Evolutionary conservation across 2,888 invertebrate species (phyloP), one percentile per base, ranked within the genome.

Genomic region (Philopedon plagiatum): DNA sequence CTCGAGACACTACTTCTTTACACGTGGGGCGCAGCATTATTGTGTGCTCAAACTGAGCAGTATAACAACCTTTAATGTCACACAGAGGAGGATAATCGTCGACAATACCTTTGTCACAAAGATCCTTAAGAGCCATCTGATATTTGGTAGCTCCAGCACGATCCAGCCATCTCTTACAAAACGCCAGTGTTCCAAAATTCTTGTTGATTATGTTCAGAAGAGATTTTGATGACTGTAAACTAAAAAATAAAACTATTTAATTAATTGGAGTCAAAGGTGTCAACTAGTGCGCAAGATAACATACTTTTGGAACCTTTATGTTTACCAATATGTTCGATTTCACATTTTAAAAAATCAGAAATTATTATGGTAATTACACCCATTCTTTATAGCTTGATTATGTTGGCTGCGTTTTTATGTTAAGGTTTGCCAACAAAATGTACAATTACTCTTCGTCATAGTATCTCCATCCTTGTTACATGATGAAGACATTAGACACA

Each of bases 41-140:
- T 3, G 99, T 99, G 86, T 99, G 99, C 85, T 99, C 99, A 84
- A 95, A 99, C 87, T 99, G 99, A 49, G 99, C 99, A 0, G 99
- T 99, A 87, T 98, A 99, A 85, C 95, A 97, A 68, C 99, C 99
- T 85, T 95, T 96, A 76, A 94, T 90, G 87, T 99, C 99, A 83
- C 98, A 99, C 63, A 99, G 90, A 7, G 99, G 99, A 18, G 99
- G 99, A 87, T 99, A 99, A 0, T 99, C 94, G 83, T 98, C 97
- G n/a, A 99, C 95, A 26, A 98, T 94, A 58, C 95, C 95, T 84
- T 98, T 98, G 85, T 99, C 99, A 86, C 98, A 98, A 66, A 99
- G 89, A 88, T 99, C 99, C 86, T 99, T 99, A 51, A 99, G 88
- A 0, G 98, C 98, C 95, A 99, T 97, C 81, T 99, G 94, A 86